These are phyloP conservation scores for Machimus atricapillus DNA, from an alignment of 2,888 invertebrate genomes.

Conservation along the genomic window DNA sequence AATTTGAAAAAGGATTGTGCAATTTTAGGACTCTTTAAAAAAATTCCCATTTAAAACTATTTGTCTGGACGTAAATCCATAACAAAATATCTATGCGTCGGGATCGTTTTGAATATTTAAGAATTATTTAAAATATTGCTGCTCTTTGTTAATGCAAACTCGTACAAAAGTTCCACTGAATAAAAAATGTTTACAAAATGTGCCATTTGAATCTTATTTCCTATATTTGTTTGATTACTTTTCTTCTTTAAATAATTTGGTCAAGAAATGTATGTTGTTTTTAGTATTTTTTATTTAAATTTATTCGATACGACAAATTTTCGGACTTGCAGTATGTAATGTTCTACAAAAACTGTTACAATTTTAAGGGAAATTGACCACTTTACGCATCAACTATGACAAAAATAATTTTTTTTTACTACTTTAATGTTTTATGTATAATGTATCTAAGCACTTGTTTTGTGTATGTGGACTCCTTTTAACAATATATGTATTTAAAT, in stretches of 20 bases:
- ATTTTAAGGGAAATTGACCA: constrained; percentile 21
- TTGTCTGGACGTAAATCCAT: background rate
- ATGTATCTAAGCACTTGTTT: background rate
- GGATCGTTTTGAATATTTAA: background rate
- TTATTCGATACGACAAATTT: background rate
- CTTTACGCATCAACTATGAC: background rate
- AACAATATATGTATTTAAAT: background rate
- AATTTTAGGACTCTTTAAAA: background rate
- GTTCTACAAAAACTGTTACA: background rate
- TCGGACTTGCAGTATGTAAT: background rate
- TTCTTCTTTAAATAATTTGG: constrained; percentile 5
- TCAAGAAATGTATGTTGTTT: background rate
- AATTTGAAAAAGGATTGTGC: constrained; percentile 21
- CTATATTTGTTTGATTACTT: background rate
- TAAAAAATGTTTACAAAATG: constrained; percentile 19
- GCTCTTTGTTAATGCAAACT: background rate
- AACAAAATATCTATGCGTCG: background rate
- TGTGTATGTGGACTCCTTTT: constrained; percentile 17
- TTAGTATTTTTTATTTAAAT: background rate
- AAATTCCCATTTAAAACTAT: background rate
- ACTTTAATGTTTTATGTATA: background rate
- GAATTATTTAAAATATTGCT: background rate
- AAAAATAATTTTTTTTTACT: constrained; percentile 9
- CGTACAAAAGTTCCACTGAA: background rate
- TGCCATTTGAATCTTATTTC: background rate